Conservation (phyloP, 2,113 vertebrate genomes). For the Oceanites oceanicus region DNA sequence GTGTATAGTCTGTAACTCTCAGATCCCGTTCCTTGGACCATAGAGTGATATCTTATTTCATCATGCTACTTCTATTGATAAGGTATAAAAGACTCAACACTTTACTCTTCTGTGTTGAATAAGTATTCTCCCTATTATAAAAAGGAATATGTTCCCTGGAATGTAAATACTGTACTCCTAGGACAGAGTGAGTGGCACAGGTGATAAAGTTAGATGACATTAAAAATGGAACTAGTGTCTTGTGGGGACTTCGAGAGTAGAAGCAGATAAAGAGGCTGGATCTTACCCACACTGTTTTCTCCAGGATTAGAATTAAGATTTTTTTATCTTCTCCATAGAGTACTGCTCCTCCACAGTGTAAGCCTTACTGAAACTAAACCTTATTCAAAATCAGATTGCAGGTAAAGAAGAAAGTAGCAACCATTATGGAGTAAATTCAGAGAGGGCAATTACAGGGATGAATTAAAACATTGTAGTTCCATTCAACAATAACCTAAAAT, state of each 20-base stretch:
- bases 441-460: background rate
- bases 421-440: background rate
- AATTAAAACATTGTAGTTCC: background rate
- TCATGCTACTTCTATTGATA: background rate
- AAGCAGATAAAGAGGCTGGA: background rate
- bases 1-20: background rate
- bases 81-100: background rate
- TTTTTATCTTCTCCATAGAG: background rate
- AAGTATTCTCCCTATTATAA: background rate
- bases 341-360: background rate
- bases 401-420: background rate
- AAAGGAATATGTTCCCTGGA: background rate
- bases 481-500: background rate
- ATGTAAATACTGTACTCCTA: background rate
- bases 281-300: background rate
- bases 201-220: background rate
- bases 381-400: background rate
- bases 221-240: background rate
- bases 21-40: background rate
- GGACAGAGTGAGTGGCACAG: background rate
- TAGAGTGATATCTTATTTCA: background rate
- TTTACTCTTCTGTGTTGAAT: background rate
- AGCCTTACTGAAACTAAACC: background rate
- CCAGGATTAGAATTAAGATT: background rate
- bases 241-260: background rate